Evolutionary conservation across 1,140 invertebrate genomes (phyloP).

Genomic region (Saccostrea echinata): DNA sequence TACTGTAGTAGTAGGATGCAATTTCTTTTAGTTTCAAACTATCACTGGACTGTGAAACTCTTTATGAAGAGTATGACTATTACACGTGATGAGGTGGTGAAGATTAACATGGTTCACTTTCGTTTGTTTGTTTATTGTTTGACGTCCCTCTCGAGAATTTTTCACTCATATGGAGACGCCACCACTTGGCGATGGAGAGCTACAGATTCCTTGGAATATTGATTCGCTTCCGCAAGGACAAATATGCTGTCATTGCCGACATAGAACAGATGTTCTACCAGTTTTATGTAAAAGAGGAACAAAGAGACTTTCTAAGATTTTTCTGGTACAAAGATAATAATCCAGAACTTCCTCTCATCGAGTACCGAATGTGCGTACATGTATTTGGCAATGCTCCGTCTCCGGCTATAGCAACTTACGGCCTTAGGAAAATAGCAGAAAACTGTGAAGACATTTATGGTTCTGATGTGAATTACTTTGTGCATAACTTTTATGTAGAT

Average conservation of each 20-base stretch:
- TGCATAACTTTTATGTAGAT: constrained; percentile 61
- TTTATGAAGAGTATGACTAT: constrained; percentile 53
- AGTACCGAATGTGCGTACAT: constrained; percentile 61
- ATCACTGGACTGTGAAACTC: too few relatives aligned
- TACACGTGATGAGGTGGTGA: too few relatives aligned
- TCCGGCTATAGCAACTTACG: constrained; percentile 57
- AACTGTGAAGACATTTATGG: neutral
- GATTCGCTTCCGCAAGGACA: constrained; percentile 57
- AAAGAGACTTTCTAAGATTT: neutral
- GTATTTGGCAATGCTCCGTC: constrained; percentile 57
- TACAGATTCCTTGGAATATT: constrained; percentile 60
- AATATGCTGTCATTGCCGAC: constrained; percentile 53
- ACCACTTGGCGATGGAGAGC: too few relatives aligned
- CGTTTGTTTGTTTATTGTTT: too few relatives aligned
- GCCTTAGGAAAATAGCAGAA: constrained; percentile 47
- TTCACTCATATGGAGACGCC: too few relatives aligned
- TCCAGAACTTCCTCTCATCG: constrained; percentile 10
- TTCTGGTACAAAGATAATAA: constrained; percentile 47
- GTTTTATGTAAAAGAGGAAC: constrained; percentile 20
- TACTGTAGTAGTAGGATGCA: too few relatives aligned
- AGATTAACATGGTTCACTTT: too few relatives aligned
- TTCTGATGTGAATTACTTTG: constrained; percentile 49
- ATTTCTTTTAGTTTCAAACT: too few relatives aligned
- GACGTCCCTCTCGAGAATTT: too few relatives aligned
- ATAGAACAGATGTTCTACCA: constrained; percentile 54